Conservation (phyloP, 2,113 vertebrate species). For the Rattus norvegicus region GRCr8 NC_086020.1:72483001-72483500, state of each 20-base stretch:
- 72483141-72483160: not conserved
- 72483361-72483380: not conserved
- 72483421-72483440: slow-evolving; percentile 10
- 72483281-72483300: not conserved
- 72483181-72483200: slow-evolving; percentile 39
- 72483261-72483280: not conserved
- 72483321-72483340: slow-evolving; percentile 36
- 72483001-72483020: no score
- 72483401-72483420: slow-evolving; percentile 54
- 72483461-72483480: slow-evolving; percentile 69
- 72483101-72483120: not conserved
- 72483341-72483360: slow-evolving; percentile 46
- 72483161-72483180: not conserved
- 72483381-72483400: not conserved
- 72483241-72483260: not conserved
- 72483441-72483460: slow-evolving; percentile 51
- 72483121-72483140: not conserved
- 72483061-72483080: not conserved
- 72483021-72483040: not conserved
- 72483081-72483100: not conserved
- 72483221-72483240: not conserved
- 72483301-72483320: not conserved
- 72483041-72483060: no score
- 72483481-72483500: slow-evolving; percentile 65
- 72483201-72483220: not conserved